These are phyloP conservation scores for Papilio elwesi DNA, from an alignment of 2,888 invertebrate species.

Conservation along the genomic window DNA sequence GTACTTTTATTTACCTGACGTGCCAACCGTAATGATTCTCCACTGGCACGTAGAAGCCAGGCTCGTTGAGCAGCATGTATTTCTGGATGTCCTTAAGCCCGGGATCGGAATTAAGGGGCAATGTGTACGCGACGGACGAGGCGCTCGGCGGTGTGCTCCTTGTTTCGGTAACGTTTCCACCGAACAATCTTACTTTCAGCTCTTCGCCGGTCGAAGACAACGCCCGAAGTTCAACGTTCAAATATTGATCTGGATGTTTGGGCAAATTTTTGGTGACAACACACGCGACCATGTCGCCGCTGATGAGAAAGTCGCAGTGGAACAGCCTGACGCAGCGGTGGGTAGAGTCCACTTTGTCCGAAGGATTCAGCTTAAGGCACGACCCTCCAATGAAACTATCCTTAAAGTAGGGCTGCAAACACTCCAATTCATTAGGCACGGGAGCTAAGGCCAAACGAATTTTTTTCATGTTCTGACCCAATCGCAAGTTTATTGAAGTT, in stretches of 20 bases:
- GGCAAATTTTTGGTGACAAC: slow-evolving; percentile 66
- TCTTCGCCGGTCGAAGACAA: slow-evolving; percentile 44
- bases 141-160: slow-evolving; percentile 36
- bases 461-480: slow-evolving; percentile 46
- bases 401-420: slow-evolving; percentile 64
- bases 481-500: slow-evolving; percentile 55
- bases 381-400: slow-evolving; percentile 82
- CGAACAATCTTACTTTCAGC: slow-evolving; percentile 53
- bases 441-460: slow-evolving; percentile 54
- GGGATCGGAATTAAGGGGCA: slow-evolving; percentile 41
- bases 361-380: slow-evolving; percentile 74
- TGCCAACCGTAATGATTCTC: slow-evolving; percentile 70
- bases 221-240: slow-evolving; percentile 59
- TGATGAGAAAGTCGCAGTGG: slow-evolving; percentile 66
- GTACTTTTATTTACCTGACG: slow-evolving; percentile 59
- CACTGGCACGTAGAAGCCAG: slow-evolving; percentile 71
- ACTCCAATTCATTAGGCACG: slow-evolving; percentile 60
- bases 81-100: slow-evolving; percentile 56
- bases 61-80: slow-evolving; percentile 64
- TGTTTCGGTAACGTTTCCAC: slow-evolving; percentile 47
- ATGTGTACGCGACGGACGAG: slow-evolving; percentile 48
- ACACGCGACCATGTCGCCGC: slow-evolving; percentile 60
- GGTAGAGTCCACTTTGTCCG: slow-evolving; percentile 53
- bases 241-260: slow-evolving; percentile 53
- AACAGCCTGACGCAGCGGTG: slow-evolving; percentile 62